A percentile compares a stretch with the other conserved stretches of the same genome.
Evolutionary conservation across 2,888 invertebrate genomes (phyloP).

Genomic region (Allophyes oxyacanthae): DNA sequence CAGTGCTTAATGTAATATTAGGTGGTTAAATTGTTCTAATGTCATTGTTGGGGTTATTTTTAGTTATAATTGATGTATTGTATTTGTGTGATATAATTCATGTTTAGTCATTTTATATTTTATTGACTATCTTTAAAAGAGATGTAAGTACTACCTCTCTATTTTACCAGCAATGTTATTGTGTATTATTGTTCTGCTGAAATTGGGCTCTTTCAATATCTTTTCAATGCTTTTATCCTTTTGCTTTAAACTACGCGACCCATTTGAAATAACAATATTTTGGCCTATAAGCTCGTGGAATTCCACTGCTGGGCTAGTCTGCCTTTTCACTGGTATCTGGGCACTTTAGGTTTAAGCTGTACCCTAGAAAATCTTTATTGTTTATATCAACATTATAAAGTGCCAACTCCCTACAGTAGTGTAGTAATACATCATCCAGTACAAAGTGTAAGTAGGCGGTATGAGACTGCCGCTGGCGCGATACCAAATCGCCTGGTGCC

Average conservation of each 20-base stretch:
- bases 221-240: no score
- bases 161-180: no score
- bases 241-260: no score
- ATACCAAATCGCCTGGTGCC: conserved; percentile 71
- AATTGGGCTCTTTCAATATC: no score
- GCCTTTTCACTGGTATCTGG: no score
- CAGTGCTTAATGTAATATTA: conserved; percentile 40
- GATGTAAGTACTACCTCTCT: no score
- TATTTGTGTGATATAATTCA: conserved; percentile 38
- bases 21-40: conserved; percentile 41
- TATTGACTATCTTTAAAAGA: conserved; percentile 24
- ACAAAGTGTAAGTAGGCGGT: conserved; percentile 49
- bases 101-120: conserved; percentile 32
- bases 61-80: conserved; percentile 35
- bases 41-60: conserved; percentile 29
- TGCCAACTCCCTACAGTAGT: conserved; percentile 1
- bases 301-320: no score
- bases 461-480: conserved; percentile 61
- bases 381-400: background rate
- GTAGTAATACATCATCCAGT: conserved; percentile 1
- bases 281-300: no score
- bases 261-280: no score
- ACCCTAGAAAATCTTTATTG: no score
- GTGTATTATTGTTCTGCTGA: no score
- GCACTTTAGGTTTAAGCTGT: no score